These are phyloP conservation scores for Polypterus senegalus DNA, from an alignment of 2,113 vertebrate species.

Conservation along the genomic window DNA sequence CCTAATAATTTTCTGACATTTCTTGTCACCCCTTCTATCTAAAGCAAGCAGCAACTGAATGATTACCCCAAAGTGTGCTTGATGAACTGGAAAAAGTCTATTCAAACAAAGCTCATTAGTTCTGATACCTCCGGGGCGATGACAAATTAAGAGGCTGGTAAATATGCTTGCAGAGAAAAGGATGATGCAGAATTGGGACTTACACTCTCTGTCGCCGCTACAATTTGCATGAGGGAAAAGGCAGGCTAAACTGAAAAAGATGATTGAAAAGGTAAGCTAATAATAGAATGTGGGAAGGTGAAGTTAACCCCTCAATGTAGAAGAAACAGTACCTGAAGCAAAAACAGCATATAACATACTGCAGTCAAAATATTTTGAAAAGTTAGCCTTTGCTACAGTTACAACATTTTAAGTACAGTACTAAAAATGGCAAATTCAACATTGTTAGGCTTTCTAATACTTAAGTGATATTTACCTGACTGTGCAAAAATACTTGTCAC, in stretches of 20 bases:
- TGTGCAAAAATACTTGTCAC: too few species aligned
- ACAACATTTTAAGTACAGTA: too few species aligned
- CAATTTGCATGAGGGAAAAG: conserved; percentile 56
- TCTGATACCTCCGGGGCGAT: conserved; percentile 74
- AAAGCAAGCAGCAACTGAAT: conserved; percentile 72
- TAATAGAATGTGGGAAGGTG: conserved; percentile 6
- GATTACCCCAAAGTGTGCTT: conserved; percentile 80
- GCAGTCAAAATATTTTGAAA: too few species aligned
- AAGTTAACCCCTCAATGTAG: conserved; percentile 23
- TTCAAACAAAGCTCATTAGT: conserved; percentile 84
- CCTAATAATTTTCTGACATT: conserved; percentile 53
- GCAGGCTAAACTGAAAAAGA: conserved; percentile 42
- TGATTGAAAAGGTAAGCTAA: conserved; percentile 17
- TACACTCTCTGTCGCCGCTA: conserved; percentile 47
- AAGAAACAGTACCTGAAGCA: too few species aligned
- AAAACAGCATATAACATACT: too few species aligned
- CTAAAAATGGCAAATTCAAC: too few species aligned
- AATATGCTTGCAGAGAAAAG: conserved; percentile 65
- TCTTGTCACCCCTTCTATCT: conserved; percentile 60
- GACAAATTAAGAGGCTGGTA: conserved; percentile 73
- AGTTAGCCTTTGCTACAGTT: too few species aligned
- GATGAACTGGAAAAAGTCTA: conserved; percentile 86
- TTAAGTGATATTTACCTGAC: too few species aligned
- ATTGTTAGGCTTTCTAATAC: too few species aligned
- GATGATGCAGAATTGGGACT: conserved; percentile 21